Conservation (phyloP, 2,797 vertebrate species). For the Coreius guichenoti region DNA sequence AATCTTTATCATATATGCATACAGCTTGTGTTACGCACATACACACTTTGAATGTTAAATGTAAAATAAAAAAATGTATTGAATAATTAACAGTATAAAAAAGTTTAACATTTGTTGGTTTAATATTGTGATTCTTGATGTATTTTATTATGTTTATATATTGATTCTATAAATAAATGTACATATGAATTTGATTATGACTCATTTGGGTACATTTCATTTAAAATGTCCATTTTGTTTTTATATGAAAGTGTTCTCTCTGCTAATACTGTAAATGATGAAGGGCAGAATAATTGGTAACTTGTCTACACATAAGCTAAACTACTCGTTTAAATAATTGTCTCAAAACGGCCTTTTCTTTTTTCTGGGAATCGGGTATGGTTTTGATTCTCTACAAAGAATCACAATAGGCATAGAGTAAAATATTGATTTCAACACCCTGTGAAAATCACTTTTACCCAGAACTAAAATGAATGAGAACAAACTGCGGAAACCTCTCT, state of each 20-base stretch:
- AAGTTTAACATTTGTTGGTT: neutral
- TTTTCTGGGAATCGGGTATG: neutral
- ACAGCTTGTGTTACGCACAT: constrained; percentile 1
- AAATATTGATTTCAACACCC: neutral
- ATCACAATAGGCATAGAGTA: neutral
- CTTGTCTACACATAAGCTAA: neutral
- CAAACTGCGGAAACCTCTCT: constrained; percentile 46
- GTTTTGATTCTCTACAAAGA: neutral
- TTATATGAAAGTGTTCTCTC: neutral
- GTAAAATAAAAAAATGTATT: neutral
- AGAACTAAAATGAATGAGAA: neutral
- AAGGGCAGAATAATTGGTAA: neutral
- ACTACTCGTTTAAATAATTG: neutral
- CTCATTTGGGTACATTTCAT: neutral
- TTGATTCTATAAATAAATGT: neutral
- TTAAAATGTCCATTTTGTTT: neutral
- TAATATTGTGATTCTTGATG: neutral
- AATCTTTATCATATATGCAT: neutral
- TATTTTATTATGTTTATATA: neutral
- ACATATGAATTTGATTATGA: neutral
- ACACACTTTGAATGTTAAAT: neutral
- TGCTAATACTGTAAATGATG: neutral
- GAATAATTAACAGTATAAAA: neutral
- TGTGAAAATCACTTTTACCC: neutral
- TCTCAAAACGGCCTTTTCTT: neutral